These are phyloP conservation scores for Zapus hudsonius DNA, from an alignment of 2,113 vertebrate genomes.

Conservation along the genomic window DNA sequence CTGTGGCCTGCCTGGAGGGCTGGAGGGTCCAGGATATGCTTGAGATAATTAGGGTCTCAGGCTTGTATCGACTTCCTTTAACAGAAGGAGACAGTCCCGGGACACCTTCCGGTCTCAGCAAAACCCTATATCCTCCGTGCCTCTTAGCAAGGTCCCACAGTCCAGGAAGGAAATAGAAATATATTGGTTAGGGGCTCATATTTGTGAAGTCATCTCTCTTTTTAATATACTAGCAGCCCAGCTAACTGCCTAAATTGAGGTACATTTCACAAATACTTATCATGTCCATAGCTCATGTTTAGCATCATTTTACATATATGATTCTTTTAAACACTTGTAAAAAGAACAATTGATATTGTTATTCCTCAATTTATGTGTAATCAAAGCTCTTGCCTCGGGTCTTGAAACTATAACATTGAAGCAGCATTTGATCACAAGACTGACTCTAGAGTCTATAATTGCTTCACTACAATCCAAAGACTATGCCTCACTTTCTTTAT, in stretches of 20 bases:
- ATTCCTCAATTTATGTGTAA: neutral
- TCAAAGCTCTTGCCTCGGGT: neutral
- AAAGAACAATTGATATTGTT: neutral
- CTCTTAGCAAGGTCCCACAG: too few species aligned
- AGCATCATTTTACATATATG: neutral
- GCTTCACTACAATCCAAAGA: neutral
- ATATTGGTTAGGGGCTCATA: neutral
- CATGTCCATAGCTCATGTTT: neutral
- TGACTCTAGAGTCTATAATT: neutral
- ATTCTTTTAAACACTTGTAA: slow-evolving; percentile 18
- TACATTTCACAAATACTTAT: slow-evolving; percentile 40
- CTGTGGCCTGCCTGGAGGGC: too few species aligned
- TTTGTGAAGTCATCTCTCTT: neutral
- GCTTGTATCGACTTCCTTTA: too few species aligned
- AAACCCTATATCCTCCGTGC: too few species aligned
- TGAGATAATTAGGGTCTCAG: too few species aligned
- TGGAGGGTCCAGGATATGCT: too few species aligned
- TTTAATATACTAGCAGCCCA: neutral
- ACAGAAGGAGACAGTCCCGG: too few species aligned
- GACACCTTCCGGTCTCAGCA: too few species aligned
- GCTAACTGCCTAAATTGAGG: neutral
- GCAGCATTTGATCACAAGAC: neutral
- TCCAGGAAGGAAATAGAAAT: neutral
- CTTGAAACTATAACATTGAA: neutral
- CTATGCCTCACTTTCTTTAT: neutral